Evolutionary conservation across 2,797 vertebrate species (phyloP).

Genomic region (Chelmon rostratus): DNA sequence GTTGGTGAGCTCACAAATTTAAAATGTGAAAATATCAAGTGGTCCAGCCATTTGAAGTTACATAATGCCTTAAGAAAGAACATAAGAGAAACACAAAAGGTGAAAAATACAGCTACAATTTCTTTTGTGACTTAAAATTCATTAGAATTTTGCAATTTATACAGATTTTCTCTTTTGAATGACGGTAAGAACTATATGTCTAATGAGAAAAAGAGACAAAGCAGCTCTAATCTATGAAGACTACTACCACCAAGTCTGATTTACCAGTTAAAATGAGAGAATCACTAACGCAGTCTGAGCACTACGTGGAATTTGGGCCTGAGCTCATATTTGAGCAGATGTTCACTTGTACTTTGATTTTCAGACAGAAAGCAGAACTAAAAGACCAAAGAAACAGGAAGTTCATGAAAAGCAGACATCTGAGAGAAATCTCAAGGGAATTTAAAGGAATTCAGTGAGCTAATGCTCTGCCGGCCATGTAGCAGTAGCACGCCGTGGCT

Average conservation of each 20-base stretch:
- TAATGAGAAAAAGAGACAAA: not conserved
- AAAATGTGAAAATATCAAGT: not conserved
- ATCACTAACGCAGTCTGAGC: not conserved
- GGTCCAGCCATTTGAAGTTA: not conserved
- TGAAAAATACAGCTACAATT: not conserved
- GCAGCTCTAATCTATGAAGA: not conserved
- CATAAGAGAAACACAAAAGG: not conserved
- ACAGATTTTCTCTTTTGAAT: not conserved
- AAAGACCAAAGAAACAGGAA: constrained; percentile 64
- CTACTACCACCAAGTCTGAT: not conserved
- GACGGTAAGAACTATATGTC: not conserved
- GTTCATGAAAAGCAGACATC: constrained; percentile 45
- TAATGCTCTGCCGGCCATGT: not conserved
- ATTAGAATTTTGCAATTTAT: not conserved
- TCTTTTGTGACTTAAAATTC: not conserved
- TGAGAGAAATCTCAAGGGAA: not conserved
- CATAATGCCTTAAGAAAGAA: not conserved
- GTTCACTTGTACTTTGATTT: constrained; percentile 15
- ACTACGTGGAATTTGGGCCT: not conserved
- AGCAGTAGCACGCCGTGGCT: constrained; percentile 8
- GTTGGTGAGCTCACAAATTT: not conserved
- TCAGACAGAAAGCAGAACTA: constrained; percentile 65
- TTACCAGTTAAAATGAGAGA: not conserved
- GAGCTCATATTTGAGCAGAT: not conserved
- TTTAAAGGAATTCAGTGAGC: constrained; percentile 19